These are phyloP conservation scores for Macrobrachium nipponense DNA, from an alignment of 1,140 invertebrate genomes.

Conservation along the genomic window DNA sequence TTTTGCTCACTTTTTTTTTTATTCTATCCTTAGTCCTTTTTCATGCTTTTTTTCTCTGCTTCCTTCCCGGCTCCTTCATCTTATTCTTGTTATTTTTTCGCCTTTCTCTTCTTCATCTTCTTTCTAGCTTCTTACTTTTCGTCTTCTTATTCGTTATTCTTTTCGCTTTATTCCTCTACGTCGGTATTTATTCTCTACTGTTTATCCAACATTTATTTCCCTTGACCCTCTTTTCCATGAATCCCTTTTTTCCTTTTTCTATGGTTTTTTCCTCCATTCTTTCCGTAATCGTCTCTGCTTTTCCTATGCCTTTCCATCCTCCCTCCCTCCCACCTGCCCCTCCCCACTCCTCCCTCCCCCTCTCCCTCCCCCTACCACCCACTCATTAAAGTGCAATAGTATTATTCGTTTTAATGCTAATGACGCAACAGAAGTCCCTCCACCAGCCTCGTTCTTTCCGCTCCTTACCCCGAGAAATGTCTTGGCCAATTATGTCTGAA, in stretches of 20 bases:
- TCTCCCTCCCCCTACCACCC: too few relatives aligned
- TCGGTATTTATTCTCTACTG: background rate
- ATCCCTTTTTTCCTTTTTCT: background rate
- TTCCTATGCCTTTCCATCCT: background rate
- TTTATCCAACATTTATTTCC: background rate
- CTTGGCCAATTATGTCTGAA: background rate
- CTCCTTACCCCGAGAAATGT: too few relatives aligned
- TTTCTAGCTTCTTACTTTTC: background rate
- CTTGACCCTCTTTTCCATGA: background rate
- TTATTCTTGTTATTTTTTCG: background rate
- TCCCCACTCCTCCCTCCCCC: background rate
- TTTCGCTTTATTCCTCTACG: background rate
- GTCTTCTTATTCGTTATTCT: background rate
- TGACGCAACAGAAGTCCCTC: too few relatives aligned
- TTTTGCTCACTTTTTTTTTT: background rate
- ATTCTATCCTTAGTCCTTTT: background rate
- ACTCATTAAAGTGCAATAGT: too few relatives aligned
- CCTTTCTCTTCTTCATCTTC: background rate
- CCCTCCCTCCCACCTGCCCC: background rate
- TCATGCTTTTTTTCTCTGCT: background rate
- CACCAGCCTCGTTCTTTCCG: too few relatives aligned
- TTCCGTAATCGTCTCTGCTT: background rate
- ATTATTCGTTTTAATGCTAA: too few relatives aligned
- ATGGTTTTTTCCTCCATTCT: background rate
- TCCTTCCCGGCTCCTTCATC: background rate